These are phyloP conservation scores for Zaprionus ghesquierei DNA, from an alignment of 1,140 invertebrate genomes.

Conservation along the genomic window DNA sequence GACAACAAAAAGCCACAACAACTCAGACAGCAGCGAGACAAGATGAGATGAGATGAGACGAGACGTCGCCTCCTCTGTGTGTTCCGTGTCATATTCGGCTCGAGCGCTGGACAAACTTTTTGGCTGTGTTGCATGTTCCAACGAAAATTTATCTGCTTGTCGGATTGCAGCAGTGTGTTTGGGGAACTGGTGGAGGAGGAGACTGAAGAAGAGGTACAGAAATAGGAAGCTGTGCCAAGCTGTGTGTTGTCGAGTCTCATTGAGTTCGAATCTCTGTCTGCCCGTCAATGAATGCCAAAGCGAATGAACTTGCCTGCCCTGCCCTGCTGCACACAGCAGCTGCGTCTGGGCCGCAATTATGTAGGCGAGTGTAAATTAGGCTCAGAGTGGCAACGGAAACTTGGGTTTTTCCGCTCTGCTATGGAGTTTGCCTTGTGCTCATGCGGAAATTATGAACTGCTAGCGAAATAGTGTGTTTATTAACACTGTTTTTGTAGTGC, in stretches of 20 bases:
- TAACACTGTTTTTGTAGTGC: too few species aligned
- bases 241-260: slow-evolving; percentile 1
- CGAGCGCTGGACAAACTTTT: slow-evolving; percentile 51
- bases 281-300: slow-evolving; percentile 64
- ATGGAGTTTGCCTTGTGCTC: not conserved
- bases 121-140: slow-evolving; percentile 42
- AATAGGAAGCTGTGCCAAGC: not conserved
- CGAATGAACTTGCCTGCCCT: slow-evolving; percentile 66
- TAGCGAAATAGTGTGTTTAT: not conserved
- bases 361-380: slow-evolving; percentile 63
- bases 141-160: slow-evolving; percentile 51
- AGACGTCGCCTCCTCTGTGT: not conserved
- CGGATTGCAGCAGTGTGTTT: slow-evolving; percentile 50
- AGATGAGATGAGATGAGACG: not conserved
- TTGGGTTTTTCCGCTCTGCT: not conserved
- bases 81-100: slow-evolving; percentile 41
- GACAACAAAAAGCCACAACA: slow-evolving; percentile 67
- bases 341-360: slow-evolving; percentile 40
- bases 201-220: not conserved
- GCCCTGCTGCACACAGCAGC: too few species aligned
- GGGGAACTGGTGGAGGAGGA: not conserved
- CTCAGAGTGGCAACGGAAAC: slow-evolving; percentile 4
- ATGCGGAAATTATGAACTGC: not conserved
- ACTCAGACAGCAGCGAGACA: slow-evolving; percentile 58
- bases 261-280: not conserved